Conservation (phyloP, 2,888 invertebrate genomes). For the Leptopterna dolabrata region DNA sequence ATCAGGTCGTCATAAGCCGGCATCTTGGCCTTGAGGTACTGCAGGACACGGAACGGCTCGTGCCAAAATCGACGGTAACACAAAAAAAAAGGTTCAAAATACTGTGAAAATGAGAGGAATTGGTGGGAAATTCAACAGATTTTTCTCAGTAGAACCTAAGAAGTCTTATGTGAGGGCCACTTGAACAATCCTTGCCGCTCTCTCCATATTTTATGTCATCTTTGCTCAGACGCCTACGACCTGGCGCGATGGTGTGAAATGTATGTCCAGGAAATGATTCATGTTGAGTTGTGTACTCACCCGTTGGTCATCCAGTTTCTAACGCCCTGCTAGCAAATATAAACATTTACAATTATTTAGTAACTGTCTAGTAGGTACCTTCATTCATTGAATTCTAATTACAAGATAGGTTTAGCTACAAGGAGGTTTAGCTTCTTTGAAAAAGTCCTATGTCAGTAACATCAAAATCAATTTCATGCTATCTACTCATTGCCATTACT, state of each 20-base stretch:
- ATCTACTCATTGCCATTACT: no score
- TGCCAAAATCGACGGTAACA: not conserved
- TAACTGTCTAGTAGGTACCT: no score
- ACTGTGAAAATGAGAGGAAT: not conserved
- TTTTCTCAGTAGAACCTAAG: not conserved
- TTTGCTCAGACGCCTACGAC: not conserved
- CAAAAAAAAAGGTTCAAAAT: not conserved
- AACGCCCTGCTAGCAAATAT: no score
- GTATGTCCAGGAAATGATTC: not conserved
- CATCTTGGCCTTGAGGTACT: not conserved
- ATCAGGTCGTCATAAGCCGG: slow-evolving; percentile 22
- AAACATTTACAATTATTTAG: no score
- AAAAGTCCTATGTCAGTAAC: no score
- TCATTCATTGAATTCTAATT: no score
- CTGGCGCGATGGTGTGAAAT: not conserved
- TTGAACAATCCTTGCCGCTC: not conserved
- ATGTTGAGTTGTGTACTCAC: not conserved
- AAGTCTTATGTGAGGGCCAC: not conserved
- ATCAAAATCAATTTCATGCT: no score
- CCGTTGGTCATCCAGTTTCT: not conserved
- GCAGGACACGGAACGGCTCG: not conserved
- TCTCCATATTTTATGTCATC: not conserved
- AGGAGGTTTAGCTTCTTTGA: no score
- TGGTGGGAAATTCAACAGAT: not conserved
- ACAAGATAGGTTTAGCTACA: no score